Evolutionary conservation across 2,113 vertebrate species (phyloP).

Genomic region (Lasiurus borealis): DNA sequence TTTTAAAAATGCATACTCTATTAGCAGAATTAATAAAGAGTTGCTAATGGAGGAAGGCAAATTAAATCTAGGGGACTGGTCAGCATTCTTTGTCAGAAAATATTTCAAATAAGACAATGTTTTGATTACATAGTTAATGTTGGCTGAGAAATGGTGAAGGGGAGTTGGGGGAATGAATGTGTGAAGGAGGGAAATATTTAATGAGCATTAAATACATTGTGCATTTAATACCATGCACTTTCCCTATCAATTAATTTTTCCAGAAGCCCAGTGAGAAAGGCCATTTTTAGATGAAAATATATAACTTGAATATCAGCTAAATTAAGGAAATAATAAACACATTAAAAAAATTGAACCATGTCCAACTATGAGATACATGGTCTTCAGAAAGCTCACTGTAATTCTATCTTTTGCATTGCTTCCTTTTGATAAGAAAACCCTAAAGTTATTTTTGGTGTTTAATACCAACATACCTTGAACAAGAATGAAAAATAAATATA

Average conservation of each 20-base stretch:
- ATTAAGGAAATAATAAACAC: slow-evolving; percentile 11
- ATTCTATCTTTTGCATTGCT: neutral
- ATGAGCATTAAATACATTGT: neutral
- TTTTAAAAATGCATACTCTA: neutral
- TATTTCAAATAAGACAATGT: slow-evolving; percentile 57
- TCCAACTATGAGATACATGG: neutral
- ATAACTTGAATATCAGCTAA: neutral
- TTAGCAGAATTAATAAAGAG: slow-evolving; percentile 53
- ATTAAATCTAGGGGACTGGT: neutral
- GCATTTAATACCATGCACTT: neutral
- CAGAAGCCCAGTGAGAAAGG: neutral
- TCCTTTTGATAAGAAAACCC: neutral
- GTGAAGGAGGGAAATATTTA: neutral
- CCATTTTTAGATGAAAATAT: slow-evolving; percentile 12
- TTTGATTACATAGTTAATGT: slow-evolving; percentile 41
- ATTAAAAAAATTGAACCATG: neutral
- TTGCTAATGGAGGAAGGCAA: slow-evolving; percentile 42
- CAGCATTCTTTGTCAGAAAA: slow-evolving; percentile 66
- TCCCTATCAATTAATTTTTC: neutral
- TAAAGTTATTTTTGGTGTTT: neutral
- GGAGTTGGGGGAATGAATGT: neutral
- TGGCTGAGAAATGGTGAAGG: neutral
- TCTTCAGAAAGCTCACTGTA: neutral
- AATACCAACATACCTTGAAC: neutral
- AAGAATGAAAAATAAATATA: neutral